Evolutionary conservation across 1,140 invertebrate genomes (phyloP).

Genomic region (Brachionus manjavacas): DNA sequence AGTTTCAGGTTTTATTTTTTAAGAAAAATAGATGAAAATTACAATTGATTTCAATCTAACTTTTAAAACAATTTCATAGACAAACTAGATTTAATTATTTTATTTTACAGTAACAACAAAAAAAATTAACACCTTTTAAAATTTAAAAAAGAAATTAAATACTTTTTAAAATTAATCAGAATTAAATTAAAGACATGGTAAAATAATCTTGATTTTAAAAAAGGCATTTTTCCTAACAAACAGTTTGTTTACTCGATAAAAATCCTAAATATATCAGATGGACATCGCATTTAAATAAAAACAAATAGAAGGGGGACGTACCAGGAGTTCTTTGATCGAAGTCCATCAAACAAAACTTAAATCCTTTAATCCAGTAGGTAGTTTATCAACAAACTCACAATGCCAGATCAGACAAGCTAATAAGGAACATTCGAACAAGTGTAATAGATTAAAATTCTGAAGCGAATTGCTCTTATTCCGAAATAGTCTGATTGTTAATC

Average conservation of each 20-base stretch:
- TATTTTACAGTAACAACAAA: no score
- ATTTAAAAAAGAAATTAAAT: no score
- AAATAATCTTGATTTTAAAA: no score
- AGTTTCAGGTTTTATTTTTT: no score
- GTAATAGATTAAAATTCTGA: neutral
- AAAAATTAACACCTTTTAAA: no score
- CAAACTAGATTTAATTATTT: no score
- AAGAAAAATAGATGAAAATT: no score
- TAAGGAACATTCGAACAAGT: constrained; percentile 7
- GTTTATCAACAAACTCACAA: constrained; percentile 8
- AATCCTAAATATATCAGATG: neutral
- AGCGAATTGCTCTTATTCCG: constrained; percentile 1
- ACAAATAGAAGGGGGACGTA: neutral
- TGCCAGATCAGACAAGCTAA: neutral
- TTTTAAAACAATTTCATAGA: no score
- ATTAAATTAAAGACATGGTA: no score
- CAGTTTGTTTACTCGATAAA: neutral
- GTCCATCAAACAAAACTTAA: neutral
- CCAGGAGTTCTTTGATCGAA: constrained; percentile 8
- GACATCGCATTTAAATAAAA: neutral
- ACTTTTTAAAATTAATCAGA: no score
- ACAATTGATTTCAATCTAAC: no score
- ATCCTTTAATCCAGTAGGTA: constrained; percentile 22
- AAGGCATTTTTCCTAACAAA: no score
- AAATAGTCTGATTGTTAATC: constrained; percentile 35